Evolutionary conservation across 2,797 vertebrate species (phyloP).

Genomic region (Huso huso): DNA sequence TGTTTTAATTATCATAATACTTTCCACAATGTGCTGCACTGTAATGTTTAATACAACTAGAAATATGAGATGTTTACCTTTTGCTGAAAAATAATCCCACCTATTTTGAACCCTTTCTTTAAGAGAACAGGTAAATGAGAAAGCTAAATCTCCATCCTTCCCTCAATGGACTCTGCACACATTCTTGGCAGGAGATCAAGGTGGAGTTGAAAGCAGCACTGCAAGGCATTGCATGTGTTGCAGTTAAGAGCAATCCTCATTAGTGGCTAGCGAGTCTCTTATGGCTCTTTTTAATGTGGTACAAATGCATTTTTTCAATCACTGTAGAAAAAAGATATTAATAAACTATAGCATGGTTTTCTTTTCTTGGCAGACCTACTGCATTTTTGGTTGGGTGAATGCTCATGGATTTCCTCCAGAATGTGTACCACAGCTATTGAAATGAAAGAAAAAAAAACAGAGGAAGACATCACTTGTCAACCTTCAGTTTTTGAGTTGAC

Average conservation of each 20-base stretch:
- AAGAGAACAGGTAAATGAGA: constrained; percentile 27
- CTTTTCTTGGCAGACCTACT: constrained; percentile 49
- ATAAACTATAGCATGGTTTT: constrained; percentile 71
- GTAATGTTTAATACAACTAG: not conserved
- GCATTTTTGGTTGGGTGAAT: constrained; percentile 64
- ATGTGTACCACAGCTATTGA: constrained; percentile 73
- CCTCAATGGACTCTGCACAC: constrained; percentile 29
- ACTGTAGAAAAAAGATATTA: constrained; percentile 73
- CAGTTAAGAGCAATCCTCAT: constrained; percentile 64
- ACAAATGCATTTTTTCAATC: constrained; percentile 57
- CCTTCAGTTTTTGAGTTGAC: not conserved
- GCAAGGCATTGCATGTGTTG: constrained; percentile 49
- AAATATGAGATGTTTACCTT: constrained; percentile 3
- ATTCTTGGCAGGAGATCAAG: constrained; percentile 77
- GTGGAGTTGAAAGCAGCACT: constrained; percentile 55
- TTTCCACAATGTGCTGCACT: not conserved
- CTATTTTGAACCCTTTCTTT: constrained; percentile 1
- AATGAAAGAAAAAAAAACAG: constrained; percentile 36
- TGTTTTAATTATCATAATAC: no score
- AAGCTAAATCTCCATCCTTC: constrained; percentile 41
- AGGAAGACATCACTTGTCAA: no score
- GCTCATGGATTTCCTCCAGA: constrained; percentile 77
- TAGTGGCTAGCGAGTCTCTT: constrained; percentile 66
- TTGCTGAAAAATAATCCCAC: not conserved
- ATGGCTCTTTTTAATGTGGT: constrained; percentile 67